These are phyloP conservation scores for Istiophorus platypterus DNA, from an alignment of 2,113 vertebrate genomes.

Conservation along the genomic window DNA sequence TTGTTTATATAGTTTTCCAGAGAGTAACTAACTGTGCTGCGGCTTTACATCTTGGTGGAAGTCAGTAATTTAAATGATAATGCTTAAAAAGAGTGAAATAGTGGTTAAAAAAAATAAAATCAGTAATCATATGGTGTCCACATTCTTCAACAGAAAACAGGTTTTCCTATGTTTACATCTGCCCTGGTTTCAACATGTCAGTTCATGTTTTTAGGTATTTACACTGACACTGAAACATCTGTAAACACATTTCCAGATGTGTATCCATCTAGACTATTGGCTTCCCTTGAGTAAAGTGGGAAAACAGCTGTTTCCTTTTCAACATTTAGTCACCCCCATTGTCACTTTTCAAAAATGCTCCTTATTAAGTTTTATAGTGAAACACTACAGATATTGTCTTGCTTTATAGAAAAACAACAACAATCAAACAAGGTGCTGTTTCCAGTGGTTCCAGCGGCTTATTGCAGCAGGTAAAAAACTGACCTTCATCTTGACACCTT, in stretches of 20 bases:
- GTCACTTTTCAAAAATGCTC: background rate
- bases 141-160: slow-evolving; percentile 1
- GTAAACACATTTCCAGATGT: slow-evolving; percentile 6
- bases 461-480: background rate
- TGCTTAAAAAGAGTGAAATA: background rate
- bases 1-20: background rate
- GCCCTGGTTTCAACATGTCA: slow-evolving; percentile 43
- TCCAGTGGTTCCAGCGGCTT: background rate
- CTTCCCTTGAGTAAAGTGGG: background rate
- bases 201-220: slow-evolving; percentile 50
- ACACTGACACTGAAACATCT: slow-evolving; percentile 32
- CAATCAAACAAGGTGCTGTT: background rate
- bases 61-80: slow-evolving; percentile 22
- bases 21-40: background rate
- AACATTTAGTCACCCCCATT: background rate
- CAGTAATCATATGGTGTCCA: slow-evolving; percentile 1
- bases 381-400: background rate
- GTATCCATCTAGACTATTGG: background rate
- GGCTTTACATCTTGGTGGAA: slow-evolving; percentile 4
- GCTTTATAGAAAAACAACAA: background rate
- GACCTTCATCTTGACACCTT: slow-evolving; percentile 10
- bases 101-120: too few relatives aligned
- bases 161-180: slow-evolving; percentile 26
- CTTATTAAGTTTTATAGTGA: background rate
- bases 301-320: background rate